Percentiles rank a stretch among this genome's conserved stretches.
Evolutionary conservation across 2,797 vertebrate genomes (phyloP).

Genomic region (Sebastes matsubarae): DNA sequence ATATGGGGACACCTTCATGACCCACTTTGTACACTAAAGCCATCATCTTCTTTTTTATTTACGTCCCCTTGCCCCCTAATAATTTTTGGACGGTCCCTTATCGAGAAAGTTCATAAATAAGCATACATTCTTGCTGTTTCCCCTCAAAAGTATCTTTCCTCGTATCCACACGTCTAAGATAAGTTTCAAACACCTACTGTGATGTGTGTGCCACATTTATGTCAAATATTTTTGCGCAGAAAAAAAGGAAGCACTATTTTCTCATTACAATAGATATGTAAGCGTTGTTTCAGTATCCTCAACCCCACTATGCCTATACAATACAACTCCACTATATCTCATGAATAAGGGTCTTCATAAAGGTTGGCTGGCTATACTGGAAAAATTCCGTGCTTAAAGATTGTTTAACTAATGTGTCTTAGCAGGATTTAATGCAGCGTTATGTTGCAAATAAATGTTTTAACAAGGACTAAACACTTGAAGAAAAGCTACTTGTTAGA

Average conservation of each 20-base stretch:
- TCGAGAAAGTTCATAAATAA: not conserved
- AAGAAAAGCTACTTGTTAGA: conserved; percentile 63
- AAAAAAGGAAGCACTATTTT: not conserved
- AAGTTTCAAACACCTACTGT: not conserved
- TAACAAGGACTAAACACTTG: conserved; percentile 66
- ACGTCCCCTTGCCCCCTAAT: not conserved
- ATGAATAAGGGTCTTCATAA: not conserved
- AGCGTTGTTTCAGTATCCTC: not conserved
- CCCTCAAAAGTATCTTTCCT: not conserved
- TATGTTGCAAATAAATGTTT: conserved; percentile 64
- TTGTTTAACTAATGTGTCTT: conserved; percentile 58
- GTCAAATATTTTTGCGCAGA: not conserved
- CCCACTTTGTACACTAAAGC: not conserved
- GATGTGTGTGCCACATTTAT: not conserved
- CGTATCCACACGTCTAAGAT: not conserved
- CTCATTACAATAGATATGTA: not conserved
- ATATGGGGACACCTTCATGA: not conserved
- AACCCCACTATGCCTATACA: not conserved
- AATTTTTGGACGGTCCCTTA: not conserved
- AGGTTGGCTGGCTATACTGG: not conserved
- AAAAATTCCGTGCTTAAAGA: conserved; percentile 30
- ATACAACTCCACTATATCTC: not conserved
- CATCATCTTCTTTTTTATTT: too few relatives aligned
- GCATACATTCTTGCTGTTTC: not conserved
- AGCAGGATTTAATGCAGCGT: conserved; percentile 55